Base-by-base conservation (phyloP, 2,797 vertebrate species). In the Argya squamiceps region DNA sequence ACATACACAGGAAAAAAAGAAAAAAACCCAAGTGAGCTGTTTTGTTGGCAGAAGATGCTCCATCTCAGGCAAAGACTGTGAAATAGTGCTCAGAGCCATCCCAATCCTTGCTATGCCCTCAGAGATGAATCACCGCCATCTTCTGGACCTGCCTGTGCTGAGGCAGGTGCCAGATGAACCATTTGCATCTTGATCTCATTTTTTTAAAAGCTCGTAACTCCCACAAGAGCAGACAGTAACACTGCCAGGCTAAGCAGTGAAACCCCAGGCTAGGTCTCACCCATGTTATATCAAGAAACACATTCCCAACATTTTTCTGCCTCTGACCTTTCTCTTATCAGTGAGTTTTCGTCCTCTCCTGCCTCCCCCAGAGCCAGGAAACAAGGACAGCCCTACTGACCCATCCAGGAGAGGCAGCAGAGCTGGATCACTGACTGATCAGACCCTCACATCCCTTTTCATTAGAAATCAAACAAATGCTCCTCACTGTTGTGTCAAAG, bases 301-400 rank as follows among this genome's bases (percentile, higher is more conserved):
- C 96, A 97, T 97, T 96, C 96, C 84, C 93, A 73, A 71, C 87
- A 96, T 97, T 95, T 82, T 97, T 97, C 78, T 93, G 86, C 67
- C 39, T 93, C 95, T 93, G 93, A 97, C 92, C 89, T 95, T 85
- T 67, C 44, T 53, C 78, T 93, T 96, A 96, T 96, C 93, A 94
- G 78, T 23, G 47, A 91, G 19, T 44, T 93, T 80, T 32, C 44
- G 20, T 81, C 63, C 73, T 73, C 32, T 77, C 44, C 70, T 82
- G 32, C 56, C 80, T 89, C 70, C 56, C 30, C 36, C 60, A 85
- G 67, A 50, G 56, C 56, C 18, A 36, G 8, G 49, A 59, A 30
- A 49, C 12, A 60, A 76, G 60, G 39, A 84, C 2, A 0, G 59
- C 67, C 44, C n/a, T 8, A 0, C 19, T 80, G 60, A 75, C 47